These are phyloP conservation scores for Rhynchomys soricoides DNA, from an alignment of 2,113 vertebrate genomes.

Conservation along the genomic window DNA sequence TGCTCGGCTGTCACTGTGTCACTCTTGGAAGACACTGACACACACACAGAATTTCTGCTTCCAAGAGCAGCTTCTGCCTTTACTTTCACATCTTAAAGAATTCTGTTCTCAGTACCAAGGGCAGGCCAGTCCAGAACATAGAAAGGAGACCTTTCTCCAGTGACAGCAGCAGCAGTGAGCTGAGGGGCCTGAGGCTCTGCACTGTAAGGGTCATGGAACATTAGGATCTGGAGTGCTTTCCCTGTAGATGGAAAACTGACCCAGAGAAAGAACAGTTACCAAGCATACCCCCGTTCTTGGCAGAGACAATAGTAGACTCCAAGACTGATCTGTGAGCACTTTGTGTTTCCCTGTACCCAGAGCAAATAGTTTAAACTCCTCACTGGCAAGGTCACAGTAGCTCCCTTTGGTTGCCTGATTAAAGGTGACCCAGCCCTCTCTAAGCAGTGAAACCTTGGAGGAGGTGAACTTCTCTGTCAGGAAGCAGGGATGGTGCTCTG, in stretches of 20 bases:
- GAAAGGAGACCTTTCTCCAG: not conserved
- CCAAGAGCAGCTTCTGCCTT: not conserved
- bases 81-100: slow-evolving; percentile 8
- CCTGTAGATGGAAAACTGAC: not conserved
- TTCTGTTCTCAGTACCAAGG: not conserved
- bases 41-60: not conserved
- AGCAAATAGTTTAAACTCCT: not conserved
- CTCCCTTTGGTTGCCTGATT: not conserved
- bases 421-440: not conserved
- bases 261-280: not conserved
- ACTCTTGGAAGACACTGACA: not conserved
- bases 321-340: not conserved
- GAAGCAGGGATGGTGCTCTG: not conserved
- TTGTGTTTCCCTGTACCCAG: not conserved
- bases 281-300: not conserved
- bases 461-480: not conserved
- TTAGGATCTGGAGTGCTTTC: not conserved
- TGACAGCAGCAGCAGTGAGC: not conserved
- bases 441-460: not conserved
- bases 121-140: not conserved
- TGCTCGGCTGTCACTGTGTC: slow-evolving; percentile 46
- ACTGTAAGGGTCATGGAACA: not conserved
- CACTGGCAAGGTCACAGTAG: not conserved
- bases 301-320: not conserved
- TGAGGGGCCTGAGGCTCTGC: not conserved